Evolutionary conservation across 2,113 vertebrate genomes (phyloP).

Genomic region (Candoia aspera): DNA sequence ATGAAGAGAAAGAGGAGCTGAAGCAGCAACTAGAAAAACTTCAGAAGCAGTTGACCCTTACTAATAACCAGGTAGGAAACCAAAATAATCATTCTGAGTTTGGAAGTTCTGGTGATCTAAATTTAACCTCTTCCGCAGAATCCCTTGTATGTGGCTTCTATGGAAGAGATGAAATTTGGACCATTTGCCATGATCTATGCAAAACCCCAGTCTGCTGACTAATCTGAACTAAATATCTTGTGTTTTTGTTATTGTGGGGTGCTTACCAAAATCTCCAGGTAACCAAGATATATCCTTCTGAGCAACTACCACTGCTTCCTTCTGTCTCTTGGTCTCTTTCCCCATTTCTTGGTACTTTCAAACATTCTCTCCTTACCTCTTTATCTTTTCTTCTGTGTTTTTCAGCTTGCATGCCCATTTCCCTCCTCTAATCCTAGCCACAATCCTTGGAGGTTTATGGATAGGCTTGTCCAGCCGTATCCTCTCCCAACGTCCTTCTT

Average conservation of each 20-base stretch:
- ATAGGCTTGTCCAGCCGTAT: neutral
- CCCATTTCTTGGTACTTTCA: neutral
- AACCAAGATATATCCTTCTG: neutral
- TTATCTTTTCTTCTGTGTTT: neutral
- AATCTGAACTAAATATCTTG: neutral
- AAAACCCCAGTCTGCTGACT: neutral
- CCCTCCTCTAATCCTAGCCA: neutral
- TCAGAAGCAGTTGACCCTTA: constrained; percentile 88
- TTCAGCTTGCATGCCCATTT: neutral
- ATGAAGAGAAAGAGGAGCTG: constrained; percentile 96
- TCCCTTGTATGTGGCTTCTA: neutral
- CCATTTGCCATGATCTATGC: neutral
- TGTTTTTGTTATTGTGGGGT: neutral
- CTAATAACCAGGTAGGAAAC: constrained; percentile 83
- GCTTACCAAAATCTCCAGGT: neutral
- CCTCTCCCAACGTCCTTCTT: neutral
- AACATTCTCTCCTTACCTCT: neutral
- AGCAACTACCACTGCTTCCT: neutral
- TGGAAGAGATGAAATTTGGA: too few species aligned
- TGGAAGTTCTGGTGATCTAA: neutral
- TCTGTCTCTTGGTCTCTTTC: neutral
- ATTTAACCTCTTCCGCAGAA: neutral
- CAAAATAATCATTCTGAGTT: neutral
- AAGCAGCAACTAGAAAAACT: constrained; percentile 91
- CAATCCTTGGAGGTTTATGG: neutral